phyloP scores from a whole-genome alignment of 2,888 invertebrate genomes.

The Strigamia maritima region DNA sequence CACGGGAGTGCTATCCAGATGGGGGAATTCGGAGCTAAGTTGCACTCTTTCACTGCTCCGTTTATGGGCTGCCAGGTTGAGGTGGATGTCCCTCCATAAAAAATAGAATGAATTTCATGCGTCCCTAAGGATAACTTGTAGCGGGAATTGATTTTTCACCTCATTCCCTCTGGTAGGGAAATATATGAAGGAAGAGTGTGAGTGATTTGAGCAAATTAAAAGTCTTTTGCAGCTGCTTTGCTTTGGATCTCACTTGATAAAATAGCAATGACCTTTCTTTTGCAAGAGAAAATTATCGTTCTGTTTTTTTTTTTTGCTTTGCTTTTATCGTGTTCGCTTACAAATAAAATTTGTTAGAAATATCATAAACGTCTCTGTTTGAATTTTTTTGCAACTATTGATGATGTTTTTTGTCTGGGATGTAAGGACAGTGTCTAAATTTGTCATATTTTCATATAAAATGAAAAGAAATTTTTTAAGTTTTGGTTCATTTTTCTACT shows the following conservation, averaged over 20 bases:
- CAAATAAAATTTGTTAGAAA: not conserved
- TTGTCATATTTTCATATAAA: not conserved
- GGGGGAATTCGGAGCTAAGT: conserved; percentile 16
- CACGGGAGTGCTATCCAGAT: conserved; percentile 10
- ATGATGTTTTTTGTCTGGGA: not conserved
- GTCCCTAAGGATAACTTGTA: conserved; percentile 27
- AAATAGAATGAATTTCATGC: conserved; percentile 30
- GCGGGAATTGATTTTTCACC: conserved; percentile 15
- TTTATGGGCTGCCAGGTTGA: conserved; percentile 15
- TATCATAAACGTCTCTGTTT: not conserved
- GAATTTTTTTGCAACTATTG: not conserved
- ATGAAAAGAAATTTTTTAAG: too few species aligned
- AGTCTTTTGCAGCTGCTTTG: not conserved
- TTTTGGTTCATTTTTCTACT: too few species aligned
- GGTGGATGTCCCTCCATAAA: conserved; percentile 26
- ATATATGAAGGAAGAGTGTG: not conserved
- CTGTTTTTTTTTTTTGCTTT: not conserved
- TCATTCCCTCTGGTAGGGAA: conserved; percentile 25
- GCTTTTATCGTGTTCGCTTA: not conserved
- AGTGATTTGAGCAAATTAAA: conserved; percentile 1
- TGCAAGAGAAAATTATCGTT: not conserved
- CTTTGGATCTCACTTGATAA: too few species aligned
- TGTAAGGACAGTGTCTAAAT: not conserved
- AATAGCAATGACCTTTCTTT: not conserved
- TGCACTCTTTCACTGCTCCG: conserved; percentile 22